Percentiles rank a stretch among this genome's conserved stretches.
Evolutionary conservation across 2,797 vertebrate genomes (phyloP).

Genomic region (Zenarchopterus dispar): DNA sequence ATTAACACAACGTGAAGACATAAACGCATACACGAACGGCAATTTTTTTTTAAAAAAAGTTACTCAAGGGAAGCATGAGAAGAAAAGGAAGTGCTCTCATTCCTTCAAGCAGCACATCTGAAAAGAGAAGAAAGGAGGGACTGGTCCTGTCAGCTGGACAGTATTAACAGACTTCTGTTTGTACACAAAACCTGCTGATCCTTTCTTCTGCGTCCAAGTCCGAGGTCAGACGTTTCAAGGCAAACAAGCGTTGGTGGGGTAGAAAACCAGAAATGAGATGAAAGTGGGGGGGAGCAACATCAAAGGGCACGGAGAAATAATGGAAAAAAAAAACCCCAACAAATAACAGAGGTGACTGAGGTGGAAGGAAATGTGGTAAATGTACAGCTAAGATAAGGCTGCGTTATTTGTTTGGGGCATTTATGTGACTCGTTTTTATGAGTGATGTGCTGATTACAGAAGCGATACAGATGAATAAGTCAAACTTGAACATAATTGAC

Average conservation of each 20-base stretch:
- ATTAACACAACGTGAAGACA: constrained; percentile 10
- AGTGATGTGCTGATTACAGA: no score
- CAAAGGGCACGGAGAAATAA: no score
- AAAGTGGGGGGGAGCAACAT: no score
- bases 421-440: no score
- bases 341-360: no score
- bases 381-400: no score
- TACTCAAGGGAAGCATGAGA: constrained; percentile 34
- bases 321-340: no score
- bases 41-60: constrained; percentile 12
- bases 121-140: constrained; percentile 60
- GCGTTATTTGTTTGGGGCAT: no score
- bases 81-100: constrained; percentile 57
- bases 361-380: no score
- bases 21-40: neutral
- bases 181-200: constrained; percentile 51
- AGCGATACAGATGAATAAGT: no score
- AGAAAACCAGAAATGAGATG: constrained; percentile 4
- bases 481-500: no score
- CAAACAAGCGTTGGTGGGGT: constrained; percentile 45
- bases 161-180: constrained; percentile 54
- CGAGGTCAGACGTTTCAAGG: constrained; percentile 35
- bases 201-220: constrained; percentile 58
- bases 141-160: constrained; percentile 61
- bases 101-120: constrained; percentile 53